Percentiles rank a stretch among this genome's conserved stretches.
phyloP scores from a whole-genome alignment of 2,888 invertebrate genomes.

The Standfussiana lucernea region DNA sequence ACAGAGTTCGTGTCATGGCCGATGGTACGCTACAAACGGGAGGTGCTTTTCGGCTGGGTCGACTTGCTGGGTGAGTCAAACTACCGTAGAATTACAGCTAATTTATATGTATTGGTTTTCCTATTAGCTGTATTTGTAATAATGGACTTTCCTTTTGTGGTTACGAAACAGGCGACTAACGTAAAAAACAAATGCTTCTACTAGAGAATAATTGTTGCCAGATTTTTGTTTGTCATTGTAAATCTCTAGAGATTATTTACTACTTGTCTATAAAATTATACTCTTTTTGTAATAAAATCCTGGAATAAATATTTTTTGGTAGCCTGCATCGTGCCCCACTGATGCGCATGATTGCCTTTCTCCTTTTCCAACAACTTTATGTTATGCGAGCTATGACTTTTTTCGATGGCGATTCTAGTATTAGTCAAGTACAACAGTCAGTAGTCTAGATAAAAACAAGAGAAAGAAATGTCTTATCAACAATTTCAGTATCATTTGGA shows the following conservation, averaged over 20 bases:
- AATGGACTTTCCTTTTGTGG: conserved; percentile 34
- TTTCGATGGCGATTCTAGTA: neutral
- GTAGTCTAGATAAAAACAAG: neutral
- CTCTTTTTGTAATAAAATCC: neutral
- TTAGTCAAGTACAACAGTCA: neutral
- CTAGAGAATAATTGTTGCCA: neutral
- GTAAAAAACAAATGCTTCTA: neutral
- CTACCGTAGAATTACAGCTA: conserved; percentile 17
- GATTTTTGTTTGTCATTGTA: neutral
- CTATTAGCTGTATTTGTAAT: conserved; percentile 21
- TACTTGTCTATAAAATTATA: neutral
- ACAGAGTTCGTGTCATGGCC: conserved; percentile 95
- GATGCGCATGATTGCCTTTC: neutral
- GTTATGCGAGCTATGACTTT: neutral
- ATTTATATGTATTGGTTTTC: conserved; percentile 35
- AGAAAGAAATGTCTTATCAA: neutral
- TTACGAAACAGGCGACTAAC: neutral
- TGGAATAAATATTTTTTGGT: neutral
- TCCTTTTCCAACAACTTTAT: neutral
- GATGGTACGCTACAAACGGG: conserved; percentile 94
- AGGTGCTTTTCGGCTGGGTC: conserved; percentile 96
- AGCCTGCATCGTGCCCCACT: neutral
- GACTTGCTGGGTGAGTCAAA: conserved; percentile 92
- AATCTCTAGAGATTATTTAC: neutral
- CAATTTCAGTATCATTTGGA: conserved; percentile 91